Conservation (phyloP, 1,140 invertebrate genomes). For the Drosophila equinoxialis region DNA sequence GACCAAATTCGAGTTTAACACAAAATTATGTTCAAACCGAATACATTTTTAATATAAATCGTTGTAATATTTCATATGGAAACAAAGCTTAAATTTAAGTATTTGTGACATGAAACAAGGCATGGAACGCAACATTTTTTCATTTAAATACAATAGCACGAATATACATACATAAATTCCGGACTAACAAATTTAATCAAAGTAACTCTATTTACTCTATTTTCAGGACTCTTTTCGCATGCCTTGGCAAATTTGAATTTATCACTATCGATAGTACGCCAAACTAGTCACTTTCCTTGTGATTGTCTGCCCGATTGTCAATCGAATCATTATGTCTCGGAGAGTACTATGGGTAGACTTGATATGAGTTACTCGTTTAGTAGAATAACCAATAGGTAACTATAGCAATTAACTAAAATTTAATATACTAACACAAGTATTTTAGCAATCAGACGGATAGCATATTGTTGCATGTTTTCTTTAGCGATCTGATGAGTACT, state of each 20-base stretch:
- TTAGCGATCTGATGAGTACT: constrained; percentile 85
- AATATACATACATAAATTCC: too few relatives aligned
- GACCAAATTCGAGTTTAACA: too few relatives aligned
- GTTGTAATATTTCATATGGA: too few relatives aligned
- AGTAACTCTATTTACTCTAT: neutral
- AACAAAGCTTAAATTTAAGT: too few relatives aligned
- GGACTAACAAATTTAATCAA: too few relatives aligned
- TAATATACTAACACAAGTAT: neutral
- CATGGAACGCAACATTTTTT: too few relatives aligned
- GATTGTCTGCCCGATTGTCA: constrained; percentile 85
- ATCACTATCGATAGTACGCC: constrained; percentile 52
- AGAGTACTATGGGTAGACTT: constrained; percentile 84
- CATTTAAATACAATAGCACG: too few relatives aligned
- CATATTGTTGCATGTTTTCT: constrained; percentile 86
- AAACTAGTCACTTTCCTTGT: constrained; percentile 72
- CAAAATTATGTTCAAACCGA: too few relatives aligned
- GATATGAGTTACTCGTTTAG: constrained; percentile 73
- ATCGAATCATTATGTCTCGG: constrained; percentile 84
- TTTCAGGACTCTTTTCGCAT: constrained; percentile 60
- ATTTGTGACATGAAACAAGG: too few relatives aligned
- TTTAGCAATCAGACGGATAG: constrained; percentile 81
- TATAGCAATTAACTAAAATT: neutral
- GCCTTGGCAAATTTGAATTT: constrained; percentile 66
- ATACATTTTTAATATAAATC: too few relatives aligned
- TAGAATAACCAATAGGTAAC: constrained; percentile 43